Evolutionary conservation across 2,797 vertebrate genomes (phyloP).

Genomic region (Scolopax rusticola): DNA sequence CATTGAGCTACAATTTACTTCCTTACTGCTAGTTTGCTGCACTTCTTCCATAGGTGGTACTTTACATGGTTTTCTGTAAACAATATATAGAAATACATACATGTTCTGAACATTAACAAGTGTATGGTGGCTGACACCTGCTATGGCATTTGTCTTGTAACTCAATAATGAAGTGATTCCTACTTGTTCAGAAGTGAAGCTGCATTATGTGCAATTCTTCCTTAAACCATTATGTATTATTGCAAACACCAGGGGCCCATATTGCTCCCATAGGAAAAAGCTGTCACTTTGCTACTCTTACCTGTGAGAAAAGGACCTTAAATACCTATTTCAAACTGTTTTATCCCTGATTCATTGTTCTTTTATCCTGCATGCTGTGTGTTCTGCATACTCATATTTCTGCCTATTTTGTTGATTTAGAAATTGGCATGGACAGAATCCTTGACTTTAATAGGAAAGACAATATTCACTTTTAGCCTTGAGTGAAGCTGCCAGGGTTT

Average conservation of each 20-base stretch:
- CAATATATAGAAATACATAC: neutral
- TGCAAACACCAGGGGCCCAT: neutral
- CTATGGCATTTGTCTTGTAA: neutral
- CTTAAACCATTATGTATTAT: neutral
- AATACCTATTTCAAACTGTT: neutral
- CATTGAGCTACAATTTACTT: neutral
- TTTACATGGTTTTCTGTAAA: neutral
- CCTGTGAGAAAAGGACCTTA: conserved; percentile 12
- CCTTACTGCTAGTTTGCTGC: neutral
- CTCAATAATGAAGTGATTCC: neutral
- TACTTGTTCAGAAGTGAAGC: neutral
- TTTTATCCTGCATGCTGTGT: neutral
- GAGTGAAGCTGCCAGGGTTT: conserved; percentile 14
- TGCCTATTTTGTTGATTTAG: neutral
- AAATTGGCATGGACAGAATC: neutral
- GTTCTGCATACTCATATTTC: neutral
- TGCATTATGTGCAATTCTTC: conserved; percentile 36
- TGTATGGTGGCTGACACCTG: neutral
- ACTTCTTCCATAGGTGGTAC: neutral
- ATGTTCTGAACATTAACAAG: neutral
- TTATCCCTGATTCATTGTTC: neutral
- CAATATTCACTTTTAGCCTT: no score
- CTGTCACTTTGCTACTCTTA: neutral
- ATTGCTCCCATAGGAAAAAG: neutral
- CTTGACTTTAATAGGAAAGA: no score